Evolutionary conservation across 2,113 vertebrate genomes (phyloP), one percentile per base, ranked within the genome.

Genomic region (Proterorhinus semilunaris): DNA sequence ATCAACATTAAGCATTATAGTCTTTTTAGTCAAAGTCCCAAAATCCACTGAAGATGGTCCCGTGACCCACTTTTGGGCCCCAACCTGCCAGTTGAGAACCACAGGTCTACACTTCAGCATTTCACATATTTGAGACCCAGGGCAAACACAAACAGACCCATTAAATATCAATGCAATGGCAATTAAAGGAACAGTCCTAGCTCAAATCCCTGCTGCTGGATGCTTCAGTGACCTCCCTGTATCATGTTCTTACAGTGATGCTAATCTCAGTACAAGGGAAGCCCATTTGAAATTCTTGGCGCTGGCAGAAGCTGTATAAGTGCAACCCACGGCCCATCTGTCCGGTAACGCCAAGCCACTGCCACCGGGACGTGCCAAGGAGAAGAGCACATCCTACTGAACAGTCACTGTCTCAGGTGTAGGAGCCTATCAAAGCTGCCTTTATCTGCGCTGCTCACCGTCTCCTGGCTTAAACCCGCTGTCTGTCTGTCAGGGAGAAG

Each of bases 281-380:
- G 21, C 43, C 42, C n/a, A 65, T 73, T 79, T 66, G 66, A 72
- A 69, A 80, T 73, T 78, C 69, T 72, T 58, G 36, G 66, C 61
- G 58, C 67, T 61, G 66, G 50, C 58, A 12, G 71, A 4, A 47
- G 71, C 46, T 62, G 53, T 43, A 36, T 36, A 5, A 2, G 67
- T 66, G 61, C 64, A 57, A 65, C 78, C 69, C 58, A 36, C 69
- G 59, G 69, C 69, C 77, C 83, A 74, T 80, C 80, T 78, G 83
- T 59, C 71, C 74, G 42, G 52, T 52, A 57, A 62, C 52, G 69
- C 62, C 1, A 69, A 36, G 47, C 53, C 43, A 17, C 13, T 2
- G 27, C 53, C 47, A 17, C 13, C 4, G 27, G 53, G 59, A 59
- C 42, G 61, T 69, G 73, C 71, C 71, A 76, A 65, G 27, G 27